phyloP scores from a whole-genome alignment of 2,888 invertebrate species.

The Nomada ferruginata region DNA sequence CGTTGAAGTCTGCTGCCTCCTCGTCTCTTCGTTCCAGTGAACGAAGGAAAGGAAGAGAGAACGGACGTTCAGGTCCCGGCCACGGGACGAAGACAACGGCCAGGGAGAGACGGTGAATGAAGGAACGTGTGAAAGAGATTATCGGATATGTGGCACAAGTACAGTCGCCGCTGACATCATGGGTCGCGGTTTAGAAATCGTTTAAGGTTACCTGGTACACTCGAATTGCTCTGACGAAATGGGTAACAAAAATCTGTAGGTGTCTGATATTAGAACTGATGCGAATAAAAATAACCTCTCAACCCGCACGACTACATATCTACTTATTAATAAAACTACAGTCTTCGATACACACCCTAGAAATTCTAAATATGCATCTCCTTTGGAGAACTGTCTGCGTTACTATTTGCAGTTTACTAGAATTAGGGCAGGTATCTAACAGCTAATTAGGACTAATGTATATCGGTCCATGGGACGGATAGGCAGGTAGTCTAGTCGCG shows the following conservation, averaged over 20 bases:
- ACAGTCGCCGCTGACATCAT: slow-evolving; percentile 40
- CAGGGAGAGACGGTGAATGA: slow-evolving; percentile 60
- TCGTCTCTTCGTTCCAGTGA: slow-evolving; percentile 29
- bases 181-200: slow-evolving; percentile 47
- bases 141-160: slow-evolving; percentile 62
- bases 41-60: slow-evolving; percentile 33
- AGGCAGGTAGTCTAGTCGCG: slow-evolving; percentile 35
- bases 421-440: neutral
- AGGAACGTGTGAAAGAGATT: slow-evolving; percentile 64
- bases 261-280: neutral
- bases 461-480: neutral
- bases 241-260: neutral
- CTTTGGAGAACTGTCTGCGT: neutral
- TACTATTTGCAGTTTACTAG: neutral
- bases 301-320: too few species aligned
- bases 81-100: slow-evolving; percentile 40
- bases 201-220: slow-evolving; percentile 18
- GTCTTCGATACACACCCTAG: too few species aligned
- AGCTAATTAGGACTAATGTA: slow-evolving; percentile 8
- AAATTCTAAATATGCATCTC: neutral
- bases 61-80: neutral
- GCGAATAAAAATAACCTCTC: neutral
- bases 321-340: too few species aligned
- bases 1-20: slow-evolving; percentile 14
- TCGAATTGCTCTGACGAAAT: slow-evolving; percentile 6